Conservation (phyloP, 2,888 invertebrate genomes). For the Pollenia amentaria region DNA sequence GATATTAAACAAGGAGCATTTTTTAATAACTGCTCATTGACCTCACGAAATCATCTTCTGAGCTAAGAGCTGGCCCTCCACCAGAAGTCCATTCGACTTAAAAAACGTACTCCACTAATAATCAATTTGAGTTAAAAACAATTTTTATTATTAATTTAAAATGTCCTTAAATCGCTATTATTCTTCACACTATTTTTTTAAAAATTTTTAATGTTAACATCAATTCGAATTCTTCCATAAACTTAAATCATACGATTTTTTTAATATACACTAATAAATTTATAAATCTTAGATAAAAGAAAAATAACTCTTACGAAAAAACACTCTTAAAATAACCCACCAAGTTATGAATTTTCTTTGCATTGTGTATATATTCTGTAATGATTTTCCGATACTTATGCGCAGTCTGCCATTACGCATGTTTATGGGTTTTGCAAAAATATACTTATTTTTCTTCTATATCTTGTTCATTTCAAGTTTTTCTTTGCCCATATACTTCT, state of each 20-base stretch:
- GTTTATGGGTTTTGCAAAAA: slow-evolving; percentile 80
- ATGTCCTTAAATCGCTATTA: too few relatives aligned
- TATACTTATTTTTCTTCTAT: slow-evolving; percentile 51
- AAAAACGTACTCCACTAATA: too few relatives aligned
- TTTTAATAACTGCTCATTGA: too few relatives aligned
- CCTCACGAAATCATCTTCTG: too few relatives aligned
- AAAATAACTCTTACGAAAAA: background rate
- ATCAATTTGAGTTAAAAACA: too few relatives aligned
- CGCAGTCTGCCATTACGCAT: slow-evolving; percentile 84
- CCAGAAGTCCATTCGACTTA: too few relatives aligned
- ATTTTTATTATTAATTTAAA: too few relatives aligned
- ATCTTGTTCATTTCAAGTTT: slow-evolving; percentile 51
- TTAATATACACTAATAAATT: background rate
- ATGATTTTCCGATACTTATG: slow-evolving; percentile 83
- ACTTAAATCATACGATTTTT: slow-evolving; percentile 18
- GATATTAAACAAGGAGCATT: too few relatives aligned
- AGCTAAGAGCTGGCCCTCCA: too few relatives aligned
- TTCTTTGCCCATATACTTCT: slow-evolving; percentile 20
- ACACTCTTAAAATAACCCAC: background rate
- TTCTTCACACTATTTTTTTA: too few relatives aligned
- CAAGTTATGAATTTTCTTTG: slow-evolving; percentile 59
- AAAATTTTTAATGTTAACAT: slow-evolving; percentile 11
- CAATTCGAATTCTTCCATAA: slow-evolving; percentile 25
- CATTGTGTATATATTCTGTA: slow-evolving; percentile 72
- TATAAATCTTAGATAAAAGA: background rate